Evolutionary conservation across 2,888 invertebrate genomes (phyloP).

Genomic region (Ophioninae sp.): DNA sequence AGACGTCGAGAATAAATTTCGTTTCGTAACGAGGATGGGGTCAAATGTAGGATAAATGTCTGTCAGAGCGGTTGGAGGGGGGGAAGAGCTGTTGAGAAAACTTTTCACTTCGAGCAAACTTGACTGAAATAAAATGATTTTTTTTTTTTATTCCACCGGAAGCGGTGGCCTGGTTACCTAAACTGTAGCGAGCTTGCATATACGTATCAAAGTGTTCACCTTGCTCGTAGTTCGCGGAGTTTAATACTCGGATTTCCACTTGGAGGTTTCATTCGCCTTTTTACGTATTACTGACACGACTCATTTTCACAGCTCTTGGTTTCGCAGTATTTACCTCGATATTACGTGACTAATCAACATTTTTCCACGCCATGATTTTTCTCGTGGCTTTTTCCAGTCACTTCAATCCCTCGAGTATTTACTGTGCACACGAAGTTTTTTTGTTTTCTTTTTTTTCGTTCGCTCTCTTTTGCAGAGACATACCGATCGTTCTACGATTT

Average conservation of each 20-base stretch:
- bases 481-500: not conserved
- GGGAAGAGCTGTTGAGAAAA: not conserved
- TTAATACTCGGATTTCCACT: not conserved
- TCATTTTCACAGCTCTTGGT: conserved; percentile 10
- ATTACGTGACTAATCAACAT: not conserved
- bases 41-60: not conserved
- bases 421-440: not conserved
- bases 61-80: not conserved
- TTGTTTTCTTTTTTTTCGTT: not conserved
- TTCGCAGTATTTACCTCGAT: not conserved
- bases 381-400: not conserved
- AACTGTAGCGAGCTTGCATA: not conserved
- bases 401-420: not conserved
- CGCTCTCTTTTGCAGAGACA: not conserved
- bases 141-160: not conserved
- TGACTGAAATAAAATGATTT: not conserved
- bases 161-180: conserved; percentile 5
- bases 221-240: not conserved
- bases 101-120: not conserved
- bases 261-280: not conserved
- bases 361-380: not conserved
- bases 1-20: not conserved
- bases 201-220: conserved; percentile 1
- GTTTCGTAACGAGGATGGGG: not conserved
- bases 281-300: not conserved